A percentile compares a stretch with the other conserved stretches of the same genome.
phyloP scores from a whole-genome alignment of 2,888 invertebrate species.

The Lasioglossum marginatum region DNA sequence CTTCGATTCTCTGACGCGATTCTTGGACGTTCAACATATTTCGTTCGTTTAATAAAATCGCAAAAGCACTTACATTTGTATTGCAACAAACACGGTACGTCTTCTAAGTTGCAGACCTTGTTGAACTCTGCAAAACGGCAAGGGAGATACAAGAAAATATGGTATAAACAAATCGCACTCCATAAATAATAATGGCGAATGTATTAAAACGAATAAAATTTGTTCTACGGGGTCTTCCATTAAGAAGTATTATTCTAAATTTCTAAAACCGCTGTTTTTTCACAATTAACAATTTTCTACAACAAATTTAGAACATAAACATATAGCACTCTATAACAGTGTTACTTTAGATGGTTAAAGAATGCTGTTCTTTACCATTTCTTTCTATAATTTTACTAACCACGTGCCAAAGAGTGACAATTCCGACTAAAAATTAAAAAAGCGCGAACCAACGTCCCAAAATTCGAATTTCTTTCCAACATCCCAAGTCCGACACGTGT shows the following conservation, averaged over 20 bases:
- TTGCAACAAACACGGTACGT: slow-evolving; percentile 68
- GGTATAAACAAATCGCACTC: not conserved
- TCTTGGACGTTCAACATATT: not conserved
- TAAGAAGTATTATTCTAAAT: too few species aligned
- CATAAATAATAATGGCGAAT: not conserved
- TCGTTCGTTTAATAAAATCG: not conserved
- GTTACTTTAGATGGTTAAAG: too few species aligned
- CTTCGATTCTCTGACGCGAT: too few species aligned
- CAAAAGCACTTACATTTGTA: slow-evolving; percentile 69
- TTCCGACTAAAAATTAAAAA: not conserved
- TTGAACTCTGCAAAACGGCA: slow-evolving; percentile 58
- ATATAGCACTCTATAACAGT: too few species aligned
- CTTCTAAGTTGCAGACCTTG: slow-evolving; percentile 70
- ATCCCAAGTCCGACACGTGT: not conserved
- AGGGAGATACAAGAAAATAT: not conserved
- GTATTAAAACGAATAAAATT: not conserved
- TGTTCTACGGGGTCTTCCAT: too few species aligned
- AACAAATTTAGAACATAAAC: too few species aligned
- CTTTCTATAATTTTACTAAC: too few species aligned
- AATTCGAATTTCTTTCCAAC: not conserved
- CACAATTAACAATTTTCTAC: too few species aligned
- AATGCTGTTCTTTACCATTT: too few species aligned
- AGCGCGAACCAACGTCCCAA: not conserved
- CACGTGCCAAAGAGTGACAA: too few species aligned
- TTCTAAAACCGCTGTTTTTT: too few species aligned